Conservation (phyloP, 2,888 invertebrate species). For the Apeira syringaria region DNA sequence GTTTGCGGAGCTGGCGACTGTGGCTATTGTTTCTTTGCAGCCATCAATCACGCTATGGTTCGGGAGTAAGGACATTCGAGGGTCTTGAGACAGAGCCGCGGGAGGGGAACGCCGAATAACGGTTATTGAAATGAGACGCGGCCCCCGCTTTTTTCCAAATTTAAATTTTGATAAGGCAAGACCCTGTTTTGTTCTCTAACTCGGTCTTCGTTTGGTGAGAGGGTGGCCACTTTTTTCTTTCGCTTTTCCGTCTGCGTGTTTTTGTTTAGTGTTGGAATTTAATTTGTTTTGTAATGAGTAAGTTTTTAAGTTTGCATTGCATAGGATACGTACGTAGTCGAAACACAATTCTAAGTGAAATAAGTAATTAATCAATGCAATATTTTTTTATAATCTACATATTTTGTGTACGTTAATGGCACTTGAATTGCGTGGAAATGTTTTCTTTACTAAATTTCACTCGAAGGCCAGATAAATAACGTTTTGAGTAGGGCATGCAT, state of each 20-base stretch:
- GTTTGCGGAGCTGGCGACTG: slow-evolving; percentile 66
- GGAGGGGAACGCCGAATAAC: slow-evolving; percentile 67
- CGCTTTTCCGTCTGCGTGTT: slow-evolving; percentile 58
- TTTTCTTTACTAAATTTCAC: too few species aligned
- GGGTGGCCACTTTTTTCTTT: slow-evolving; percentile 70
- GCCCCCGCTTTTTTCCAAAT: slow-evolving; percentile 80
- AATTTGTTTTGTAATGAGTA: slow-evolving; percentile 45
- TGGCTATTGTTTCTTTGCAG: slow-evolving; percentile 77
- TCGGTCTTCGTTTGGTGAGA: slow-evolving; percentile 65
- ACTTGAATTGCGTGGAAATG: too few species aligned
- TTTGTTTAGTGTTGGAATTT: slow-evolving; percentile 54
- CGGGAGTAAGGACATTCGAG: slow-evolving; percentile 45
- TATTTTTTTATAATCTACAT: too few species aligned
- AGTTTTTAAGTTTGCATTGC: slow-evolving; percentile 32
- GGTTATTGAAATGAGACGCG: slow-evolving; percentile 82
- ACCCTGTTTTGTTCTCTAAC: slow-evolving; percentile 77
- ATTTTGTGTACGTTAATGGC: too few species aligned
- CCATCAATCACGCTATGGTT: slow-evolving; percentile 79
- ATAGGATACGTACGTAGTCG: too few species aligned
- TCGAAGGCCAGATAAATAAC: too few species aligned
- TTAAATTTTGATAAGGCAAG: slow-evolving; percentile 83
- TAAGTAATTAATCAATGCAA: too few species aligned
- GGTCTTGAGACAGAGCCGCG: slow-evolving; percentile 36
- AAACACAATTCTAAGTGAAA: too few species aligned
- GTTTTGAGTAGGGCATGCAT: too few species aligned